Evolutionary conservation across 2,888 invertebrate species (phyloP).

Genomic region (Drosophila nigricruria): DNA sequence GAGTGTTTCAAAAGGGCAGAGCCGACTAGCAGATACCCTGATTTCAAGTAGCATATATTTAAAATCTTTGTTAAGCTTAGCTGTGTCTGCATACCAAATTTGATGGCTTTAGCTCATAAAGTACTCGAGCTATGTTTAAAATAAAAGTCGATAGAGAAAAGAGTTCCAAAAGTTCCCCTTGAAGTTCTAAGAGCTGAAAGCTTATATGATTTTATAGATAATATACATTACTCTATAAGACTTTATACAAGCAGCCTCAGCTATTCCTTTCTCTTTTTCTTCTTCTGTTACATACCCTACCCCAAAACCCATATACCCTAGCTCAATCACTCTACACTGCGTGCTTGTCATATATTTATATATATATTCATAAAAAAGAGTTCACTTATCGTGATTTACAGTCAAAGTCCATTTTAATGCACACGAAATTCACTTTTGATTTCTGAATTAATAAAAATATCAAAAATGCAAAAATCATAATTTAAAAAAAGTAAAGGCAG

Average conservation of each 20-base stretch:
- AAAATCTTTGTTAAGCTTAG: not conserved
- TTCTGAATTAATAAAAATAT: slow-evolving; percentile 47
- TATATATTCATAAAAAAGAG: not conserved
- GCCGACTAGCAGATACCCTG: not conserved
- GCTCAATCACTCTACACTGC: not conserved
- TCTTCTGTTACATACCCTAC: not conserved
- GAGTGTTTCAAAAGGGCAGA: not conserved
- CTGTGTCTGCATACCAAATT: not conserved
- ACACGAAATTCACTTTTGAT: slow-evolving; percentile 48
- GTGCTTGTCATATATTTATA: not conserved
- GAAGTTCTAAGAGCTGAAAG: no score
- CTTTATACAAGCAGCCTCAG: no score
- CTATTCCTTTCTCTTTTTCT: not conserved
- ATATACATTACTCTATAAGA: no score
- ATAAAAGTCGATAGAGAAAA: no score
- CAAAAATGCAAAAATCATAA: slow-evolving; percentile 5
- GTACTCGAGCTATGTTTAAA: no score
- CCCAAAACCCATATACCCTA: not conserved
- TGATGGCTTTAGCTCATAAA: not conserved
- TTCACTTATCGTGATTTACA: slow-evolving; percentile 40
- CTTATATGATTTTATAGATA: no score
- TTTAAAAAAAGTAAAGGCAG: not conserved
- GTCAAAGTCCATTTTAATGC: slow-evolving; percentile 44
- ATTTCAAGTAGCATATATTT: not conserved
- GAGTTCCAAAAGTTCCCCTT: no score